Base-by-base conservation (phyloP, 1,140 invertebrate species). In the Aethina tumida region DNA sequence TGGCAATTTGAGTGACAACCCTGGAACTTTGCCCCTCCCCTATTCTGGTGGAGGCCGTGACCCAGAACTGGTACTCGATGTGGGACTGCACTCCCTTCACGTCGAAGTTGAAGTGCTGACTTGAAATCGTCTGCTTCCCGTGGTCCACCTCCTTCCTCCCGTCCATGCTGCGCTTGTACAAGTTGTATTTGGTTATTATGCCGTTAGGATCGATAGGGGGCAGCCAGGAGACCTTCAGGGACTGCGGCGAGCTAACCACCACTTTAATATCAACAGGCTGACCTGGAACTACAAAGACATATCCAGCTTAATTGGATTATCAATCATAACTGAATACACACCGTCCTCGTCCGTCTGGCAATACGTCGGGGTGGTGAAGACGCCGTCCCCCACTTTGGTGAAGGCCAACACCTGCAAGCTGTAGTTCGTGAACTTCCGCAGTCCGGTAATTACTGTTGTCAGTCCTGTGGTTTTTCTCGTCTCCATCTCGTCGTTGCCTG, bases 271-370 rank as follows among this genome's bases (percentile, higher is more conserved):
- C 79, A 0, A 76, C 72, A 8, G 87, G 87, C 21, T 75, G 68
- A 18, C 81, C 83, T 5, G 87, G 87, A 30, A 81, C 87, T 88
- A 59, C 18, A 15, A 17, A 33, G 26, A 39, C 15, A 26, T 21
- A 24, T 19, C 3, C 14, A 33, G n/a, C n/a, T n/a, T n/a, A n/a
- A n/a, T n/a, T n/a, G n/a, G n/a, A n/a, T n/a, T n/a, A n/a, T n/a
- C n/a, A n/a, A n/a, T n/a, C n/a, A n/a, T n/a, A n/a, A n/a, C n/a
- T n/a, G n/a, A n/a, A n/a, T 16, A 45, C 47, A 59, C 68, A 86
- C 84, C 76, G 65, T 89, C 85, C 67, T 91, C 83, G 38, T 84
- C 77, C 2, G 88, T 92, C 45, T 77, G 74, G 49, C 87, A 87
- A 50, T 73, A 84, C 13, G 81, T 69, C 0, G 81, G 70, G 31